Evolutionary conservation across 2,113 vertebrate genomes (phyloP).

Genomic region (Ammodytes dubius): DNA sequence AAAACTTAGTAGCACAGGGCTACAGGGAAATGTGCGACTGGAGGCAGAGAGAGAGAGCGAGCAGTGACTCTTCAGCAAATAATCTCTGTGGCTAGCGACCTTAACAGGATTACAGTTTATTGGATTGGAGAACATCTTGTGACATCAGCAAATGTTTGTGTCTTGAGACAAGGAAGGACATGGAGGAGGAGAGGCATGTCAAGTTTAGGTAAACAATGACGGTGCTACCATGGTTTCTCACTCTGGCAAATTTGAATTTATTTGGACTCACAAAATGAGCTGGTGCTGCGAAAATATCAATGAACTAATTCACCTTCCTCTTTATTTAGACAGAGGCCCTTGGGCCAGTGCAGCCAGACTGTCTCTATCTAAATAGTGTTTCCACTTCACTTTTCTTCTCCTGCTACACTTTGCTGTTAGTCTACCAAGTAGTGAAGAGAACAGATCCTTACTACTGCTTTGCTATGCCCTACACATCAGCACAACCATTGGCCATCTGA

Average conservation of each 20-base stretch:
- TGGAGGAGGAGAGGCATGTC: not conserved
- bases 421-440: not conserved
- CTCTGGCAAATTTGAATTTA: not conserved
- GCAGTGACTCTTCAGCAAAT: conserved; percentile 41
- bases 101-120: conserved; percentile 82
- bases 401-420: not conserved
- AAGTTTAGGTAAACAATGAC: not conserved
- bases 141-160: conserved; percentile 62
- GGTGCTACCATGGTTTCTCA: not conserved
- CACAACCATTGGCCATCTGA: not conserved
- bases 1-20: not conserved
- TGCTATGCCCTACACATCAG: not conserved
- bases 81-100: conserved; percentile 43
- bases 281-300: not conserved
- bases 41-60: conserved; percentile 14
- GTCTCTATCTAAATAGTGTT: not conserved
- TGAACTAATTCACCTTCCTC: not conserved
- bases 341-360: no score
- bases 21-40: not conserved
- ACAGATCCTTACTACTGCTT: not conserved
- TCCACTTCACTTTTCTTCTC: not conserved
- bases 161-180: conserved; percentile 34
- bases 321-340: not conserved
- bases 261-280: conserved; percentile 3
- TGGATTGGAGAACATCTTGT: conserved; percentile 79